Conservation (phyloP, 2,888 invertebrate species). For the Bugula neritina region DNA sequence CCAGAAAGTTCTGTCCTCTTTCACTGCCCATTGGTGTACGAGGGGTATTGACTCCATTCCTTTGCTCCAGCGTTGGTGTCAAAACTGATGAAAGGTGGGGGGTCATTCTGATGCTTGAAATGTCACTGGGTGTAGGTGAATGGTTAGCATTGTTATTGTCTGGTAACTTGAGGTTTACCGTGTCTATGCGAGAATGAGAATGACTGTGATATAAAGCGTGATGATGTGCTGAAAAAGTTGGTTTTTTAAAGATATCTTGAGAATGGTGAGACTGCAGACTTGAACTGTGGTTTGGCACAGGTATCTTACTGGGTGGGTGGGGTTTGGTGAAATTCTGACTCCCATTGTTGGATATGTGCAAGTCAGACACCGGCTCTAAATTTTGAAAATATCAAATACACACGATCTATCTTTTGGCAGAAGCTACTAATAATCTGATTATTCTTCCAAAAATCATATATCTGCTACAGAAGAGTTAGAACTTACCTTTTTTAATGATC, state of each 20-base stretch:
- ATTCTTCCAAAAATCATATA: too few species aligned
- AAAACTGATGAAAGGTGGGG: slow-evolving; percentile 33
- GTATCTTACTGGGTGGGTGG: slow-evolving; percentile 20
- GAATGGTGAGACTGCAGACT: not conserved
- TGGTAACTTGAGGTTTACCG: slow-evolving; percentile 29
- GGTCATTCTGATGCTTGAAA: slow-evolving; percentile 38
- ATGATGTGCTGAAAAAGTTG: not conserved
- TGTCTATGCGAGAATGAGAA: not conserved
- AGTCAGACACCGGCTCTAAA: not conserved
- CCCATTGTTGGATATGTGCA: not conserved
- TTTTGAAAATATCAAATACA: too few species aligned
- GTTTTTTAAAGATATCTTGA: slow-evolving; percentile 16
- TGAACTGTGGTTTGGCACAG: slow-evolving; percentile 6
- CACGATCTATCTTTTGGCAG: too few species aligned
- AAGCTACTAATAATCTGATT: too few species aligned
- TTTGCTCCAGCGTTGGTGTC: slow-evolving; percentile 35
- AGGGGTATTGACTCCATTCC: slow-evolving; percentile 34
- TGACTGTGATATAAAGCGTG: not conserved
- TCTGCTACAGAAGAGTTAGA: too few species aligned
- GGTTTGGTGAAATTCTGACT: slow-evolving; percentile 2
- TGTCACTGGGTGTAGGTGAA: slow-evolving; percentile 45
- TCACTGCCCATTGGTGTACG: slow-evolving; percentile 33
- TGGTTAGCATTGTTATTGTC: slow-evolving; percentile 38
- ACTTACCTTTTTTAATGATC: slow-evolving; percentile 18
- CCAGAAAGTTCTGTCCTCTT: slow-evolving; percentile 40